Percentiles rank a stretch among this genome's conserved stretches.
phyloP scores from a whole-genome alignment of 1,140 invertebrate species.

The Brachionus rubens region DNA sequence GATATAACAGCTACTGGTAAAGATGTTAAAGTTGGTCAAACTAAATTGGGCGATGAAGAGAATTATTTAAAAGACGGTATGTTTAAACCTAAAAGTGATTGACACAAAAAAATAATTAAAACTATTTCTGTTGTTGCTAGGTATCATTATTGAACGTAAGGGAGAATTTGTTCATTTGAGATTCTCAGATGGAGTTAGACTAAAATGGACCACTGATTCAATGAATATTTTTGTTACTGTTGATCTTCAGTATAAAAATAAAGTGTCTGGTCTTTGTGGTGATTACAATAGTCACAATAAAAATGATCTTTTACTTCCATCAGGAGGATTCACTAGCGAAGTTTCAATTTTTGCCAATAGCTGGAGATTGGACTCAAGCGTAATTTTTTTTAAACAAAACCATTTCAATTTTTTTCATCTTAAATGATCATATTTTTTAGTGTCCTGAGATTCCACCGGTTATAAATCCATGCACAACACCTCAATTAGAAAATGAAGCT shows the following conservation, averaged over 20 bases:
- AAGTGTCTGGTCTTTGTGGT: constrained; percentile 76
- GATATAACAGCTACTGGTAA: constrained; percentile 1
- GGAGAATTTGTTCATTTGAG: constrained; percentile 68
- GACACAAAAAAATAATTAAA: constrained; percentile 62
- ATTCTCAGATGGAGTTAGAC: constrained; percentile 69
- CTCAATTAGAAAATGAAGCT: background rate
- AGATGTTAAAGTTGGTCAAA: background rate
- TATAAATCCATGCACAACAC: constrained; percentile 18
- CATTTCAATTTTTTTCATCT: background rate
- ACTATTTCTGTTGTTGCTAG: constrained; percentile 65
- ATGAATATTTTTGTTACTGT: constrained; percentile 65
- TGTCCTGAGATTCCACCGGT: background rate
- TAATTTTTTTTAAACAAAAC: background rate
- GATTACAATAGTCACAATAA: constrained; percentile 68
- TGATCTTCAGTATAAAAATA: constrained; percentile 71
- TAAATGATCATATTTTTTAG: background rate
- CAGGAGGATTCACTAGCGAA: constrained; percentile 60
- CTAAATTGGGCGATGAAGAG: constrained; percentile 28
- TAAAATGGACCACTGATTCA: constrained; percentile 70
- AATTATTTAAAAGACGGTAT: constrained; percentile 44
- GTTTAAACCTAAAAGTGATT: constrained; percentile 54
- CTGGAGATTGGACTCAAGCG: constrained; percentile 62
- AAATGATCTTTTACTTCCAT: constrained; percentile 64
- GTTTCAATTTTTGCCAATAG: constrained; percentile 65
- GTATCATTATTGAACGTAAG: constrained; percentile 69